A percentile compares a stretch with the other conserved stretches of the same genome.
Conservation (phyloP, 2,888 invertebrate species). For the Eledone cirrhosa region DNA sequence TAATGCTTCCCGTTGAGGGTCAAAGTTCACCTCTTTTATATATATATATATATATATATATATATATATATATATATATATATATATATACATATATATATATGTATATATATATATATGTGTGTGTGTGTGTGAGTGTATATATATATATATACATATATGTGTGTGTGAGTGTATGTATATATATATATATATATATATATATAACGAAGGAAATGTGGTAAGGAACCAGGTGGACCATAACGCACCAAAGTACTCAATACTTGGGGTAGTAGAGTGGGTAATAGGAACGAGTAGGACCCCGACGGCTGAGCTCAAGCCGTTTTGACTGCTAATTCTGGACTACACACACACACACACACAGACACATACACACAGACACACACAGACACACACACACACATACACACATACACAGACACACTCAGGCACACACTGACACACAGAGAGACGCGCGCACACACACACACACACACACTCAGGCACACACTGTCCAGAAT, state of each 20-base stretch:
- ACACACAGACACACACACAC: not conserved
- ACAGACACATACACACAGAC: not conserved
- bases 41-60: constrained; percentile 18
- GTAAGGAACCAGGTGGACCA: too few species aligned
- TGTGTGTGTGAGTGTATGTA: not conserved
- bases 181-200: not conserved
- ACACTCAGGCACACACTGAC: too few species aligned
- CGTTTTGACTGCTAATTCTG: not conserved
- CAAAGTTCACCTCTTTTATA: too few species aligned
- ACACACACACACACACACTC: too few species aligned
- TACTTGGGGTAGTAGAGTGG: too few species aligned
- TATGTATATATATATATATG: constrained; percentile 19
- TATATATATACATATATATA: not conserved
- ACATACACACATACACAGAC: not conserved
- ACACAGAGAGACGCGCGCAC: too few species aligned
- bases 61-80: constrained; percentile 9
- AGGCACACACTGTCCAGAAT: too few species aligned
- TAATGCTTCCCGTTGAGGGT: too few species aligned
- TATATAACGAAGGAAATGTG: too few species aligned
- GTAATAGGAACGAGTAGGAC: too few species aligned
- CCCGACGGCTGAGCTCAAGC: not conserved
- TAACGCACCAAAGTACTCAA: too few species aligned
- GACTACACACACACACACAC: not conserved
- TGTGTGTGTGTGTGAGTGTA: not conserved
- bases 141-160: constrained; percentile 1